These are phyloP conservation scores for Rhyacichthys aspro DNA, from an alignment of 2,797 vertebrate genomes.

Conservation along the genomic window DNA sequence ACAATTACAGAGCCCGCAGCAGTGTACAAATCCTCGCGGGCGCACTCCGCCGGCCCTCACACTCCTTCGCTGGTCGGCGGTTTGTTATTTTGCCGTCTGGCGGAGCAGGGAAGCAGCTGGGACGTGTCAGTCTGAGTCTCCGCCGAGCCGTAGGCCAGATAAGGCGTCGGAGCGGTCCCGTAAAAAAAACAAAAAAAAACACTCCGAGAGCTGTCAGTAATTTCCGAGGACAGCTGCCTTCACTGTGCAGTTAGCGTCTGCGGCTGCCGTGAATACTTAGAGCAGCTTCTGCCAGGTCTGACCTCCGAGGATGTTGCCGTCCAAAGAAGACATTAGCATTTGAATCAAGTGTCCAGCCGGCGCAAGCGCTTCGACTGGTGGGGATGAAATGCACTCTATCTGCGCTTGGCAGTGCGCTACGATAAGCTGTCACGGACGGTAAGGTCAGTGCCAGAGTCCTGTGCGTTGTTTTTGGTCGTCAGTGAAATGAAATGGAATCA, in stretches of 20 bases:
- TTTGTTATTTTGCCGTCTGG: conserved; percentile 67
- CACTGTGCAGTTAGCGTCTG: conserved; percentile 41
- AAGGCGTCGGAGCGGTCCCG: conserved; percentile 37
- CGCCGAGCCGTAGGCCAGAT: conserved; percentile 37
- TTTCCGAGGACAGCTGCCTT: conserved; percentile 26
- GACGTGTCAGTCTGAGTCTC: conserved; percentile 53
- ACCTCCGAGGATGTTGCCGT: conserved; percentile 36
- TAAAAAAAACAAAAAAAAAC: too few relatives aligned
- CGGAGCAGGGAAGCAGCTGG: conserved; percentile 52
- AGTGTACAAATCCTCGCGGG: conserved; percentile 65
- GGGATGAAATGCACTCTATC: conserved; percentile 18
- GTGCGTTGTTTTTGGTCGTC: background rate
- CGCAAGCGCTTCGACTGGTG: conserved; percentile 3
- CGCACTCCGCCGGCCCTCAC: conserved; percentile 46
- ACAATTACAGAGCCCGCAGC: conserved; percentile 69
- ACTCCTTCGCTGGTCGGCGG: conserved; percentile 42
- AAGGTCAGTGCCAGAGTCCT: too few relatives aligned
- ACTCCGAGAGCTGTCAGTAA: conserved; percentile 40
- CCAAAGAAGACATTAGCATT: conserved; percentile 50
- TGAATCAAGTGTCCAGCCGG: conserved; percentile 27
- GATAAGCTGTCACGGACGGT: background rate
- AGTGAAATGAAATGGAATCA: too few relatives aligned
- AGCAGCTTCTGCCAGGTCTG: conserved; percentile 23
- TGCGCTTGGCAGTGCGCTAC: conserved; percentile 6
- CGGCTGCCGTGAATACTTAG: conserved; percentile 27